Conservation (phyloP, 2,113 vertebrate genomes). For the rat (Rattus norvegicus) region GRCr8 NC_086025.1:112207001-112207500, state of each 20-base stretch:
- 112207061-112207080: constrained; percentile 75
- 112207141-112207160: not conserved
- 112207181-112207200: not conserved
- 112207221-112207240: not conserved
- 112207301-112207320: not conserved
- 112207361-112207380: not conserved
- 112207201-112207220: not conserved
- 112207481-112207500: not conserved
- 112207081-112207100: constrained; percentile 49
- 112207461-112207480: not conserved
- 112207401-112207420: not conserved
- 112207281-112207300: accelerated
- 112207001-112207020: constrained; percentile 60
- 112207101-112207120: not conserved
- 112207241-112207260: not conserved
- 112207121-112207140: not conserved
- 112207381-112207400: not conserved
- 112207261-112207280: not conserved
- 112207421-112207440: not conserved
- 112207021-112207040: constrained; percentile 34
- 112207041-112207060: constrained; percentile 84
- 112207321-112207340: accelerated
- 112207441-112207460: no score
- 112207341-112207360: accelerated
- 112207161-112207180: not conserved